Evolutionary conservation across 2,113 vertebrate species (phyloP), one percentile per base, ranked within the genome.

Genomic region (Crypturellus undulatus): DNA sequence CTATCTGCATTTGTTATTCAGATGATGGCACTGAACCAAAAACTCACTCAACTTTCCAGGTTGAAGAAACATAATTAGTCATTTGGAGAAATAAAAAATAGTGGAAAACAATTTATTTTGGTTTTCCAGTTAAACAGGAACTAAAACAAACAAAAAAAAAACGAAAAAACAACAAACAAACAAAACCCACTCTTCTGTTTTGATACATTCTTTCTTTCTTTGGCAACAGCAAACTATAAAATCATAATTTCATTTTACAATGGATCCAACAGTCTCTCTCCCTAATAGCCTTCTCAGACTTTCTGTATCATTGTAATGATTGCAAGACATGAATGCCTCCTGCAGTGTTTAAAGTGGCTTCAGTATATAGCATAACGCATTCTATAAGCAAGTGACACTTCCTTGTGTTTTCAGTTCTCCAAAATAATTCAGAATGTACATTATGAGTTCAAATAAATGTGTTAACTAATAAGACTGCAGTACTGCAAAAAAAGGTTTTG

Each of bases 201-300:
- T 85, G 19, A 26, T 94, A 5, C 21, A 67, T 86, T 95, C 36
- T 91, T 94, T 95, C 89, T 92, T 89, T 89, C 49, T 67, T 11
- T 84, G 81, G 26, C 42, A 81, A 85, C 30, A 91, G 36, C 34
- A 91, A n/a, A 77, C 79, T 93, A 79, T 64, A 87, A 96, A 92
- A 89, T 86, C 47, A 70, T 92, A 70, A 95, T 93, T 96, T 84
- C 32, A 84, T 92, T 97, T 96, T 96, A 78, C 89, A 89, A 59
- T 25, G 54, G 84, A 92, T 80, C 70, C 51, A 79, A 78, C 49
- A 92, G 76, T 72, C 80, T 84, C 63, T 89, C 71, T 84, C 63
- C 36, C 12, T 90, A 96, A 94, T 78, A 92, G 49, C 76, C 25
- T 70, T 93, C 71, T 51, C 67, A 84, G 8, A 42, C 51, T 91